Base-by-base conservation (phyloP, 2,888 invertebrate species). In the Brachyptera risi region DNA sequence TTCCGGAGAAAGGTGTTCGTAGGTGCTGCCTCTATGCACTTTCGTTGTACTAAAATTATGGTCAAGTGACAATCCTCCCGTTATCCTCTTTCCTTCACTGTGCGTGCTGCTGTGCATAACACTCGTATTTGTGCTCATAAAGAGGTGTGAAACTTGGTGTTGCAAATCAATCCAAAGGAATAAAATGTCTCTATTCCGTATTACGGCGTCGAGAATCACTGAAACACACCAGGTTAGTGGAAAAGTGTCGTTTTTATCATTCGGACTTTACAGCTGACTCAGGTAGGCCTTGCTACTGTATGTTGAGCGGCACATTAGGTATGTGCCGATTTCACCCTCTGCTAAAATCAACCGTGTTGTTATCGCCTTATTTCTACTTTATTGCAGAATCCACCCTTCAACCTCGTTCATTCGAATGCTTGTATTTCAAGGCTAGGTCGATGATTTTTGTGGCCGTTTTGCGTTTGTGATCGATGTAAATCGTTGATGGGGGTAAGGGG, bases 111-210 rank as follows among this genome's bases (percentile, higher is more conserved):
- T 31, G 5, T 31, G 31, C 31, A 31, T 31, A 31, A 31, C 7
- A 7, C 31, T 31, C n/a, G 47, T 47, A n/a, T 17, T 24, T 21
- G 23, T 23, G 15, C 44, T 3, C 23, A n/a, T 2, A 21, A 11
- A 47, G 23, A 23, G 47, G 47, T 47, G 47, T 47, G 47, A 42
- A 42, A 42, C 17, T 21, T 21, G 42, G n/a, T 31, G 5, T 31
- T 31, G 11, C 31, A 7, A 21, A 21, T 50, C n/a, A 50, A 17
- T 50, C 21, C 21, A 21, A 50, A 62, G 31, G 31, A 31, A 19
- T 65, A 74, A 74, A 76, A 86, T 86, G 86, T 82, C 85, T 74
- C 76, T 86, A 72, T 83, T 82, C 77, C 83, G 85, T 76, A 80
- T 85, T 74, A 80, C 84, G 68, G 78, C 83, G 69, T 77, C 79